Evolutionary conservation across 2,113 vertebrate genomes (phyloP).

Genomic region (Oceanites oceanicus): DNA sequence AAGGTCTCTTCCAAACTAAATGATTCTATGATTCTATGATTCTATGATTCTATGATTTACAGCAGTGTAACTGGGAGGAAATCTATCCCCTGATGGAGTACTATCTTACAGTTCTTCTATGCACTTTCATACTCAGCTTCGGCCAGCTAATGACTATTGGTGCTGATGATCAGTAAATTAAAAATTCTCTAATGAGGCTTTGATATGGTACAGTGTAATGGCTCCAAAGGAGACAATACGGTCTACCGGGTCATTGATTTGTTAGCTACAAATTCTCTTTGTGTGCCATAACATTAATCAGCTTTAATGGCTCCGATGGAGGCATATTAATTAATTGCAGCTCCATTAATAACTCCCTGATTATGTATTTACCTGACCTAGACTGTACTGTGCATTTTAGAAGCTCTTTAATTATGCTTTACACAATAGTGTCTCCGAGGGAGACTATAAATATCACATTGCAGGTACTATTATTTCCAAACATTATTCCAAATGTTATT

Average conservation of each 20-base stretch:
- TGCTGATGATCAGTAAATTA: slow-evolving; percentile 60
- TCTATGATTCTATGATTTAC: slow-evolving; percentile 17
- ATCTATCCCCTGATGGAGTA: background rate
- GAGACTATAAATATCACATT: slow-evolving; percentile 34
- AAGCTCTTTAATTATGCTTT: slow-evolving; percentile 64
- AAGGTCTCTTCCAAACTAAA: too few species aligned
- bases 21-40: too few species aligned
- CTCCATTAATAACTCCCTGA: slow-evolving; percentile 69
- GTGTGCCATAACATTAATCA: slow-evolving; percentile 68
- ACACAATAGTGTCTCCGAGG: slow-evolving; percentile 8
- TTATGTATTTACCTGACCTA: slow-evolving; percentile 73
- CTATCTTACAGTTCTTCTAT: background rate
- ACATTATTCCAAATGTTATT: background rate
- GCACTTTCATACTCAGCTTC: background rate
- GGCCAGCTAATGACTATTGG: slow-evolving; percentile 36
- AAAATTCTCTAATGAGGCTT: slow-evolving; percentile 65
- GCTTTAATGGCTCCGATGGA: slow-evolving; percentile 53
- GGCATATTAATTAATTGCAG: slow-evolving; percentile 71
- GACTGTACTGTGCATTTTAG: slow-evolving; percentile 45
- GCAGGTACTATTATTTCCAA: slow-evolving; percentile 1
- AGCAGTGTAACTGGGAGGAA: background rate
- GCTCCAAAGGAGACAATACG: slow-evolving; percentile 47
- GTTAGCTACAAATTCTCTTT: slow-evolving; percentile 67
- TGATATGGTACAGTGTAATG: slow-evolving; percentile 39
- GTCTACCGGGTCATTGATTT: slow-evolving; percentile 69